phyloP scores from a whole-genome alignment of 2,797 vertebrate species.

The Brachyrhaphis roseni region DNA sequence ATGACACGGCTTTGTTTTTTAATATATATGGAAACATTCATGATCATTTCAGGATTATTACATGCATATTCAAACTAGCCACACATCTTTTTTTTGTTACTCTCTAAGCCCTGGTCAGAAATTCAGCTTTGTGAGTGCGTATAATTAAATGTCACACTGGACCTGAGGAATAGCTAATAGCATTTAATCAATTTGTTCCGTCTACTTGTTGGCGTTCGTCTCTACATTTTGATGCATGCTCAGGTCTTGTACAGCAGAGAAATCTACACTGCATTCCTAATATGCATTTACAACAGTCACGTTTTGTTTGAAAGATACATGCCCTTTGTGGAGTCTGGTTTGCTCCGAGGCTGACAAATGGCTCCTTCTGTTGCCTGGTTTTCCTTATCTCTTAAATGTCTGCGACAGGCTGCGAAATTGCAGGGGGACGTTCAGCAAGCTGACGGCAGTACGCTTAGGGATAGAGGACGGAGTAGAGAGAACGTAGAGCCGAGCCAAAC shows the following conservation, averaged over 20 bases:
- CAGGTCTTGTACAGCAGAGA: constrained; percentile 5
- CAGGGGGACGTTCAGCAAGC: constrained; percentile 42
- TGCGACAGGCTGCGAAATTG: constrained; percentile 39
- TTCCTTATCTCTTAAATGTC: constrained; percentile 46
- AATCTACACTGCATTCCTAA: constrained; percentile 5
- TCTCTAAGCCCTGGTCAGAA: constrained; percentile 25
- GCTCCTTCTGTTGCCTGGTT: constrained; percentile 27
- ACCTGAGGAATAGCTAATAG: constrained; percentile 55
- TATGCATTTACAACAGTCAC: not conserved
- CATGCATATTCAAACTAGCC: not conserved
- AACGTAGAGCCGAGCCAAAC: constrained; percentile 22
- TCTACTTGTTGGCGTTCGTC: constrained; percentile 8
- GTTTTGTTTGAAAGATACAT: constrained; percentile 4
- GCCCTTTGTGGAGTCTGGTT: constrained; percentile 4
- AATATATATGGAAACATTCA: not conserved
- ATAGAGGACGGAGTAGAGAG: not conserved
- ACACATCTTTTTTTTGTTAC: not conserved
- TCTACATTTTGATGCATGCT: constrained; percentile 32
- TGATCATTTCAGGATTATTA: not conserved
- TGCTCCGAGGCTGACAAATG: constrained; percentile 43
- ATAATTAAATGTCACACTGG: constrained; percentile 63
- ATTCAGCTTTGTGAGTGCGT: constrained; percentile 38
- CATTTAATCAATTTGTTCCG: constrained; percentile 45
- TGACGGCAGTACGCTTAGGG: constrained; percentile 28
- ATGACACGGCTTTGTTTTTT: not conserved